Percentiles rank a stretch among this genome's conserved stretches.
These are phyloP conservation scores for Taenioides sp. DNA, from an alignment of 2,797 vertebrate species.

Conservation along the genomic window DNA sequence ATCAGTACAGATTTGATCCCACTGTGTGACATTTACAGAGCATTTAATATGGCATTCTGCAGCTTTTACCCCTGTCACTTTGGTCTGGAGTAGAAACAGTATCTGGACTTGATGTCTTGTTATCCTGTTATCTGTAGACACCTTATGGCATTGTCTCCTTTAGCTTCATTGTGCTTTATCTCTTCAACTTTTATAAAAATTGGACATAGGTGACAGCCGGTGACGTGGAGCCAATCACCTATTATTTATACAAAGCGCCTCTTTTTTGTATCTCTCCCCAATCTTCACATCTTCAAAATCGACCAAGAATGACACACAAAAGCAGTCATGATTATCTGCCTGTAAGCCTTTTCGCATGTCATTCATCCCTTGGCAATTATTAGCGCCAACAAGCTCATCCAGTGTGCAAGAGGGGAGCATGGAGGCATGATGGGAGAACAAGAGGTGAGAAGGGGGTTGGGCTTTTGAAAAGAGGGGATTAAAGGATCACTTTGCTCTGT, in stretches of 20 bases:
- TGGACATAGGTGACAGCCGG: not conserved
- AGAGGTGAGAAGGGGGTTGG: slow-evolving; percentile 51
- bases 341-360: slow-evolving; percentile 54
- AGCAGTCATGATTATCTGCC: slow-evolving; percentile 47
- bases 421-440: slow-evolving; percentile 33
- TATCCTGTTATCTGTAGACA: slow-evolving; percentile 22
- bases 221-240: slow-evolving; percentile 2
- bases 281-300: slow-evolving; percentile 31
- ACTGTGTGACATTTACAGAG: not conserved
- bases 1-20: slow-evolving; percentile 10
- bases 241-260: slow-evolving; percentile 41
- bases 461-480: slow-evolving; percentile 58
- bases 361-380: slow-evolving; percentile 68
- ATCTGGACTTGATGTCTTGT: not conserved
- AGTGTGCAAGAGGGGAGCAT: slow-evolving; percentile 35
- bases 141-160: slow-evolving; percentile 19
- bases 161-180: slow-evolving; percentile 6
- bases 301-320: slow-evolving; percentile 45
- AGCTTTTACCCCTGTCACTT: slow-evolving; percentile 2
- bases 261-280: slow-evolving; percentile 22
- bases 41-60: not conserved
- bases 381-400: slow-evolving; percentile 51
- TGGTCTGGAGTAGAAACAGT: not conserved
- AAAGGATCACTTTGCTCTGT: slow-evolving; percentile 44
- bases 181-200: slow-evolving; percentile 11